phyloP scores from a whole-genome alignment of 1,140 invertebrate genomes.

The Campodea augens region DNA sequence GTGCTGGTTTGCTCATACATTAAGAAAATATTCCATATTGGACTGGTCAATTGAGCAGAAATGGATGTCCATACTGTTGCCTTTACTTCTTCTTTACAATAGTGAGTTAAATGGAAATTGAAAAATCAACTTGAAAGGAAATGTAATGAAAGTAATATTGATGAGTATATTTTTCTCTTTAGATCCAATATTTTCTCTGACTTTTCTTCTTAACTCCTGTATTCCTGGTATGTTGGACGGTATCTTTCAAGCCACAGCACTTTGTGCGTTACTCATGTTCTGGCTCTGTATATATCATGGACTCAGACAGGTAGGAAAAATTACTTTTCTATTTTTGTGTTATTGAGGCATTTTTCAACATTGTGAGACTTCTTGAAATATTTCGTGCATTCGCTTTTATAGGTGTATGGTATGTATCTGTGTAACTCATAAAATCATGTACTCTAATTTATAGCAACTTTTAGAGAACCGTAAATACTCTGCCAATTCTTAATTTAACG shows the following conservation, averaged over 20 bases:
- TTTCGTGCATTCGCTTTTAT: no score
- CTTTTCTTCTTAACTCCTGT: conserved; percentile 74
- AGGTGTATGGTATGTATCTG: no score
- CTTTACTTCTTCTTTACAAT: conserved; percentile 77
- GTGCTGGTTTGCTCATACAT: conserved; percentile 78
- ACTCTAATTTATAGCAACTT: no score
- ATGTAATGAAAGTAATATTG: conserved; percentile 3
- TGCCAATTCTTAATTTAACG: no score
- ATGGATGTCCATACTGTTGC: conserved; percentile 78
- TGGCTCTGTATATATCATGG: conserved; percentile 93
- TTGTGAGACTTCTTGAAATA: not conserved
- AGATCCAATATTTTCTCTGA: conserved; percentile 89
- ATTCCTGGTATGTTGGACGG: conserved; percentile 77
- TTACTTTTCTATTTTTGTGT: not conserved
- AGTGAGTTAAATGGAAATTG: conserved; percentile 36
- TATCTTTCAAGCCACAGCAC: conserved; percentile 73
- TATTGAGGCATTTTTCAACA: not conserved
- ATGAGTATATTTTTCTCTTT: conserved; percentile 11
- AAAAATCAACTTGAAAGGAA: not conserved
- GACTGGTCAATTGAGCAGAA: conserved; percentile 98
- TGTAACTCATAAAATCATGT: no score
- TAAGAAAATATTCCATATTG: conserved; percentile 67
- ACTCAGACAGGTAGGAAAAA: conserved; percentile 52
- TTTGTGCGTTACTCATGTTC: conserved; percentile 70
- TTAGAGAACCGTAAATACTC: no score